Percentiles rank a stretch among this genome's conserved stretches.
Evolutionary conservation across 2,113 vertebrate species (phyloP).

Genomic region (Brachyhypopomus occidentalis): DNA sequence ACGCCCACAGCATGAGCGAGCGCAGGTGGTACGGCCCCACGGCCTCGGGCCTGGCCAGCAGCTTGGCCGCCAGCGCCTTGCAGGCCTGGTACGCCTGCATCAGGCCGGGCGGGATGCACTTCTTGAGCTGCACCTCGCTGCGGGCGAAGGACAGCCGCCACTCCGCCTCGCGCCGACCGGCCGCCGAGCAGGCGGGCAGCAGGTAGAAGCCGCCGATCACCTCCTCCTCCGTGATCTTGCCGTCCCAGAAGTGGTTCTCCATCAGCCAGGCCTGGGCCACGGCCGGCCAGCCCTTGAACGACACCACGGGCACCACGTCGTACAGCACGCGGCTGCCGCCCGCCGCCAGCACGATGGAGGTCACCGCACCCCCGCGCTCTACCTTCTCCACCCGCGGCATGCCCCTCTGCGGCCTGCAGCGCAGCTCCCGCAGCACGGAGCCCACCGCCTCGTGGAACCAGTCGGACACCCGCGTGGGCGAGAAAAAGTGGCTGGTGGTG

Average conservation of each 20-base stretch:
- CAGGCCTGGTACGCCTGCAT: constrained; percentile 98
- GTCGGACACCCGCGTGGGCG: constrained; percentile 91
- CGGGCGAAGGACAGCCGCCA: constrained; percentile 96
- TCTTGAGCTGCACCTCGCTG: constrained; percentile 97
- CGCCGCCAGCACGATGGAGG: constrained; percentile 91
- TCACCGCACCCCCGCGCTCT: constrained; percentile 88
- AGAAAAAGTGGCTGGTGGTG: constrained; percentile 94
- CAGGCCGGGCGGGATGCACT: constrained; percentile 92
- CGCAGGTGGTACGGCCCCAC: constrained; percentile 94
- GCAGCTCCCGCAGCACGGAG: constrained; percentile 89
- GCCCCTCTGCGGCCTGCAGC: constrained; percentile 93
- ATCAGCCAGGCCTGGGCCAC: constrained; percentile 99
- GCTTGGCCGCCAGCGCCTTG: constrained; percentile 91
- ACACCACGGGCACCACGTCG: constrained; percentile 94
- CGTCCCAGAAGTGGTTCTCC: constrained; percentile 99
- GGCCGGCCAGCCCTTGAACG: constrained; percentile 96
- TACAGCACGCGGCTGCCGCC: constrained; percentile 97
- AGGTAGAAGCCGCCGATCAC: constrained; percentile 98
- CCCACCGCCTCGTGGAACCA: constrained; percentile 94
- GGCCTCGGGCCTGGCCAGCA: constrained; percentile 90
- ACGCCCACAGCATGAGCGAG: constrained; percentile 97
- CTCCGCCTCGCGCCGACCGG: constrained; percentile 92
- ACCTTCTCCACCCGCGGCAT: constrained; percentile 94
- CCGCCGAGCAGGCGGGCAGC: constrained; percentile 88
- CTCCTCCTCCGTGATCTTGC: constrained; percentile 97